phyloP scores from a whole-genome alignment of 2,888 invertebrate genomes.

The Pammene fasciana region DNA sequence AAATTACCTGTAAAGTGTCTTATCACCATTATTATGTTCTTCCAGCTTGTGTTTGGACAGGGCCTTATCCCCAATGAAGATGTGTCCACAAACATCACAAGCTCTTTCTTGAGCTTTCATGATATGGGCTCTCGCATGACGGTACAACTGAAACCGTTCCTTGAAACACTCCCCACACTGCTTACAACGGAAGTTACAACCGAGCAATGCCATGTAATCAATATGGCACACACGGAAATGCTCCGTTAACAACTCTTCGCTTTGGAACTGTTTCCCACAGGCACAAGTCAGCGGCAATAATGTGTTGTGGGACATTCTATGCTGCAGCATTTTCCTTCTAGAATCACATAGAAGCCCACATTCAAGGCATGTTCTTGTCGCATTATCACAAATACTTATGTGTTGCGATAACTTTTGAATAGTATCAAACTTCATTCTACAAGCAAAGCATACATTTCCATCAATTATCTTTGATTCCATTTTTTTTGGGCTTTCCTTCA shows the following conservation, averaged over 20 bases:
- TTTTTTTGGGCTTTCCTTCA: constrained; percentile 61
- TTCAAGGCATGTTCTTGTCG: constrained; percentile 66
- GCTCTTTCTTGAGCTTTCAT: constrained; percentile 60
- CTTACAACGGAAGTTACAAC: constrained; percentile 69
- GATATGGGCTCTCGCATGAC: constrained; percentile 71
- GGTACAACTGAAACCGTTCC: constrained; percentile 67
- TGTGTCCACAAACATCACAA: constrained; percentile 72
- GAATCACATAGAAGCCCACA: constrained; percentile 72
- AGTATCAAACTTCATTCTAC: constrained; percentile 64
- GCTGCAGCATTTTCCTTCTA: constrained; percentile 69
- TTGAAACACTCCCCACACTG: constrained; percentile 69
- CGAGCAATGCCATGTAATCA: constrained; percentile 60
- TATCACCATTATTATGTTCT: constrained; percentile 58
- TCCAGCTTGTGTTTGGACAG: constrained; percentile 64
- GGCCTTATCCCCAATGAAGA: constrained; percentile 60
- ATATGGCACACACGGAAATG: constrained; percentile 66
- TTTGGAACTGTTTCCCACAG: constrained; percentile 65
- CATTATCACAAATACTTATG: constrained; percentile 68
- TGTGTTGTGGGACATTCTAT: constrained; percentile 60
- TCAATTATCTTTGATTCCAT: constrained; percentile 48
- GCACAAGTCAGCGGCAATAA: constrained; percentile 56
- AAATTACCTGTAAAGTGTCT: constrained; percentile 61
- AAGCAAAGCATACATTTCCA: constrained; percentile 67
- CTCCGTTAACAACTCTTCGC: constrained; percentile 58
- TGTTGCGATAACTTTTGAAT: constrained; percentile 69